These are phyloP conservation scores for Melanaphis sacchari DNA, from an alignment of 1,140 invertebrate genomes.

Conservation along the genomic window DNA sequence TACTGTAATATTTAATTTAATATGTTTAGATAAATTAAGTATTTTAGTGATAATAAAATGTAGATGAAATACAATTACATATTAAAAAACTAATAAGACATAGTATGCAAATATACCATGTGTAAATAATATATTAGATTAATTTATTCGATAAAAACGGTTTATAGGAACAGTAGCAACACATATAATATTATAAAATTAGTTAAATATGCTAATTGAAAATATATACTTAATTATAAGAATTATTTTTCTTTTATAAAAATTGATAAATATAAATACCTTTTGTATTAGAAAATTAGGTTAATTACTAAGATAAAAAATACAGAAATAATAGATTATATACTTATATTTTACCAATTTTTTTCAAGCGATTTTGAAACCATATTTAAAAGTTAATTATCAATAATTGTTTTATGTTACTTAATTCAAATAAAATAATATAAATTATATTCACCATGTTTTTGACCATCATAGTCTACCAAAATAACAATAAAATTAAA, in stretches of 20 bases:
- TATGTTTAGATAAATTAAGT: background rate
- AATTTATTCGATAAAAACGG: background rate
- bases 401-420: background rate
- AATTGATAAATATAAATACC: background rate
- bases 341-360: background rate
- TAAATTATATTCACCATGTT: background rate
- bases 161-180: background rate
- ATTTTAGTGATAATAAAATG: background rate
- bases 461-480: background rate
- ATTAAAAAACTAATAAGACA: background rate
- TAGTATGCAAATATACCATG: background rate
- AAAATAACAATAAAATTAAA: constrained; percentile 15
- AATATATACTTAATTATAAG: background rate
- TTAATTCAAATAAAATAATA: background rate
- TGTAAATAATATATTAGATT: background rate
- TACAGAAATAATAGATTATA: background rate
- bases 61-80: background rate
- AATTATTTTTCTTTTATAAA: background rate
- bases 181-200: background rate
- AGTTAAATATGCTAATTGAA: background rate
- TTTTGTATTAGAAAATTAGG: background rate
- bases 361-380: background rate
- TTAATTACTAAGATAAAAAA: constrained; percentile 17
- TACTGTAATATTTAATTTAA: background rate
- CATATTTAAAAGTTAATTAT: background rate